Percentiles rank a stretch among this genome's conserved stretches.
Conservation (phyloP, 2,888 invertebrate genomes). For the Hirtodrosophila cameraria region DNA sequence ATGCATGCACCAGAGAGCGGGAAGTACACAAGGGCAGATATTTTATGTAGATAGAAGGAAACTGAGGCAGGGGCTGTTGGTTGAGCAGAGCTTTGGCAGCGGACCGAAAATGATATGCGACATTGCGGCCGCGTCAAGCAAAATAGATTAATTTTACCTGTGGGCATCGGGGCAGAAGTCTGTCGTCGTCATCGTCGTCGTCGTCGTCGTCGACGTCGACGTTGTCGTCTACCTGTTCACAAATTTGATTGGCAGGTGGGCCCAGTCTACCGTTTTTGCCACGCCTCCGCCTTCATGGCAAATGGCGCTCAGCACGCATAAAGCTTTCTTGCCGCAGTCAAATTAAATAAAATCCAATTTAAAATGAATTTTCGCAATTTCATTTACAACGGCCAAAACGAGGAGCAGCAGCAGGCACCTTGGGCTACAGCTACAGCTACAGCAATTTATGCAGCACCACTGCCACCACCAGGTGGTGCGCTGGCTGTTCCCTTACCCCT, state of each 20-base stretch:
- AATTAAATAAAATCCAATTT: conserved; percentile 81
- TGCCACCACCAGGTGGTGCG: conserved; percentile 11
- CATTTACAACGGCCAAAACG: conserved; percentile 57
- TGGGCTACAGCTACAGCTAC: conserved; percentile 51
- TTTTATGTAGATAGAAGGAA: conserved; percentile 28
- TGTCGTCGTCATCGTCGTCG: conserved; percentile 11
- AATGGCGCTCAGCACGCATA: conserved; percentile 33
- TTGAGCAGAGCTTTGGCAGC: conserved; percentile 4
- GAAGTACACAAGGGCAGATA: conserved; percentile 27
- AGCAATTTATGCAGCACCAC: conserved; percentile 62
- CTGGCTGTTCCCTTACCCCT: neutral
- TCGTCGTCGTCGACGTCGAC: neutral
- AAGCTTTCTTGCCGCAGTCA: conserved; percentile 58
- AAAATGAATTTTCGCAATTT: conserved; percentile 78
- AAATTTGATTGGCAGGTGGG: conserved; percentile 53
- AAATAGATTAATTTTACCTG: conserved; percentile 78
- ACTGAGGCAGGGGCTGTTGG: neutral
- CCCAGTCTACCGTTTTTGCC: conserved; percentile 18
- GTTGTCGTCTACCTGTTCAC: conserved; percentile 31
- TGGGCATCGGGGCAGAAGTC: conserved; percentile 67
- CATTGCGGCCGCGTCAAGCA: conserved; percentile 74
- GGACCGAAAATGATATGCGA: conserved; percentile 71
- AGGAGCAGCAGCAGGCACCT: conserved; percentile 32
- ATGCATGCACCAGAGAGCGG: conserved; percentile 56
- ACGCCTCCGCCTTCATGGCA: neutral